phyloP scores from a whole-genome alignment of 2,888 invertebrate genomes.

The Ctenicera cuprea region DNA sequence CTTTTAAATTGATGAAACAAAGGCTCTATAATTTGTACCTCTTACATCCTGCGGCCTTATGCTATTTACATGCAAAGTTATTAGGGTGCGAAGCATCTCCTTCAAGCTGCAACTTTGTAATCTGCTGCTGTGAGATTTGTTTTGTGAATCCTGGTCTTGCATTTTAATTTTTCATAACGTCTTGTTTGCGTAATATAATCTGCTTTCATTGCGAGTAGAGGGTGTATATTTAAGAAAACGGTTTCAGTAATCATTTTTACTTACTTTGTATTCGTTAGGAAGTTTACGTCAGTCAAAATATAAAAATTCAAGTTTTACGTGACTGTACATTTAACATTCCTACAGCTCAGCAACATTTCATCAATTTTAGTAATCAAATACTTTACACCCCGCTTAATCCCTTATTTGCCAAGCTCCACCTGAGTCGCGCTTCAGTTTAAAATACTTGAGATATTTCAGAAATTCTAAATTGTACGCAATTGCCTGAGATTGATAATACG shows the following conservation, averaged over 20 bases:
- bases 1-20: slow-evolving; percentile 62
- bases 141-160: slow-evolving; percentile 46
- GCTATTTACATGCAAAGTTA: slow-evolving; percentile 63
- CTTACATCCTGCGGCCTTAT: slow-evolving; percentile 58
- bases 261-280: slow-evolving; percentile 19
- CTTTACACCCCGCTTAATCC: slow-evolving; percentile 66
- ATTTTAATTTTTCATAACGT: slow-evolving; percentile 56
- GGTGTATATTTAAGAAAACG: slow-evolving; percentile 23
- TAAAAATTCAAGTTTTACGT: slow-evolving; percentile 27
- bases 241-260: slow-evolving; percentile 24
- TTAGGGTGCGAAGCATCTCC: slow-evolving; percentile 59
- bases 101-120: slow-evolving; percentile 49
- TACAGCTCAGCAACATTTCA: slow-evolving; percentile 62
- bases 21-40: slow-evolving; percentile 60
- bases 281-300: slow-evolving; percentile 11
- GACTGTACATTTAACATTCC: slow-evolving; percentile 14
- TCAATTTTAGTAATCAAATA: slow-evolving; percentile 68
- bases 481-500: slow-evolving; percentile 21
- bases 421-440: slow-evolving; percentile 60
- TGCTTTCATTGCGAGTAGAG: slow-evolving; percentile 23
- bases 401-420: slow-evolving; percentile 66
- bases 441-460: slow-evolving; percentile 49
- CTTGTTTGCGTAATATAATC: slow-evolving; percentile 43
- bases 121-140: slow-evolving; percentile 52
- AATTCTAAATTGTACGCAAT: slow-evolving; percentile 32